Base-by-base conservation (phyloP, 2,888 invertebrate genomes). In the Archips crataeganus region DNA sequence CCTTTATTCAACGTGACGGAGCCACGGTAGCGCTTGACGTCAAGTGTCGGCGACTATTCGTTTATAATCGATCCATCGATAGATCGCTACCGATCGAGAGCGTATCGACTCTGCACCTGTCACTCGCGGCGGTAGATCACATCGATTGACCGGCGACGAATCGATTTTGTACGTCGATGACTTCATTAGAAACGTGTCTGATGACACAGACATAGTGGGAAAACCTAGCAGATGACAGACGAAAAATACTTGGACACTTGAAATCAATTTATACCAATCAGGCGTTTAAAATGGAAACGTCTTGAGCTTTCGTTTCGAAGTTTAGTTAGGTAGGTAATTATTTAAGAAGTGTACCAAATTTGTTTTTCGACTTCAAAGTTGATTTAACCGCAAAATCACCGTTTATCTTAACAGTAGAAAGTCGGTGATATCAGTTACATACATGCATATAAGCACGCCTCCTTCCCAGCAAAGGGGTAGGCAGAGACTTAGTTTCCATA, bases 131-230 rank as follows among this genome's bases (percentile, higher is more conserved):
- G 86, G 90, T 94, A 91, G 87, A 92, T 91, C 94, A 93, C 93
- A 90, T 84, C 84, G 80, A 81, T 80, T 84, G 85, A 83, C 84
- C 89, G 86, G 80, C 88, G 90, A 91, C 94, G 89, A 94, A 94
- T 94, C 82, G 88, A 93, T 94, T 92, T 75, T 76, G 81, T 83
- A 84, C 86, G 82, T 89, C 88, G 90, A 93, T 86, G 88, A 90
- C 90, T 93, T 87, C 82, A 90, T 92, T 83, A 81, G 82, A 91
- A 87, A 86, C 87, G 85, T 87, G 84, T 86, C 65, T 36, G 34
- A 11, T 51, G 60, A 36, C n/a, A 39, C 39, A 60, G 39, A 36
- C 39, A 23, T 57, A 57, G 32, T 63, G 36, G 36, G 62, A 36
- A 63, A 63, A 42, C 32, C 6, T 57, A 45, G 32, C 32, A n/a